Evolutionary conservation across 37 sponge, comb jelly and placozoan species (phyloP), one percentile per base, ranked within the genome.

Genomic region (Bolinopsis microptera): DNA sequence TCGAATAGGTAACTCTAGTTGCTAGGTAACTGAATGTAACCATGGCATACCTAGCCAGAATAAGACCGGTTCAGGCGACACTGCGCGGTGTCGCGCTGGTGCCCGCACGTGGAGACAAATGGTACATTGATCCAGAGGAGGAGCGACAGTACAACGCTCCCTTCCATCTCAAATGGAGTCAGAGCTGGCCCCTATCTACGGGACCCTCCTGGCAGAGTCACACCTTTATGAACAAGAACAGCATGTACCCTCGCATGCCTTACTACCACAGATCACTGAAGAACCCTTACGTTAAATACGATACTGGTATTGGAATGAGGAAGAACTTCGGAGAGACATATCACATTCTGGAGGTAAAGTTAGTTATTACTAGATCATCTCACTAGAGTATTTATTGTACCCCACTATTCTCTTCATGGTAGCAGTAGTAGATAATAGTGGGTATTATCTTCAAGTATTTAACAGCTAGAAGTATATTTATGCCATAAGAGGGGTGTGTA

Each of bases 111-210:
- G 90, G 90, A 30, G 90, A 86, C 90, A 86, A 86, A 34, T 86
- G 90, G 90, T 86, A 86, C 48, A 86, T 86, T 2, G 90, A 86
- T 38, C 90, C 90, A 5, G 90, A 86, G 90, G 90, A 86, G 2
- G 61, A 36, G 61, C 41, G 90, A 2, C 41, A 86, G 27, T 86
- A 21, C 8, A 48, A 40, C 61, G 41, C 41, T 27, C 41, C 90
- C 26, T 39, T 86, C 39, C 61, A 86, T 30, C 13, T 39, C 30
- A 39, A 41, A 30, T 41, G 13, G 2, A 30, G 61, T 28, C 48
- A 48, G 0, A 34, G 36, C 2, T 35, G 38, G 30, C 90, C 90
- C 61, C 26, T n/a, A 21, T 23, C 90, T 9, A 8, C 13, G 90
- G 90, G 90, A 23, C 90, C 90, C 3, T 36, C 34, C 61, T 86